Conservation (phyloP, 2,113 vertebrate genomes). For the Lates calcarifer region DNA sequence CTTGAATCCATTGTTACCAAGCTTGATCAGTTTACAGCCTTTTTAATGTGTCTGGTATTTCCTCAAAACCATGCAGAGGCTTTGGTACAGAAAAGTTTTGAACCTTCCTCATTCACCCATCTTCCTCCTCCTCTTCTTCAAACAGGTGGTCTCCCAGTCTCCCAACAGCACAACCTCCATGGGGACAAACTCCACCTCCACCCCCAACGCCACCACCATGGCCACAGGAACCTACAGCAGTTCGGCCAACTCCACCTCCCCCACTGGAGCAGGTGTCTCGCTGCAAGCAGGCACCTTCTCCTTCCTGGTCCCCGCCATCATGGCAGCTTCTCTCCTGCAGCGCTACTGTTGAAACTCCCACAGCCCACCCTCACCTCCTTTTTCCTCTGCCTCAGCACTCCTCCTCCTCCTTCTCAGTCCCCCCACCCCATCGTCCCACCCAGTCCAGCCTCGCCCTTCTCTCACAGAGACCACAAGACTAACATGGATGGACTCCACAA, state of each 20-base stretch:
- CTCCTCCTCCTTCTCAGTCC: too few species aligned
- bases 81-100: background rate
- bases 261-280: constrained; percentile 55
- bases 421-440: constrained; percentile 27
- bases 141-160: constrained; percentile 75
- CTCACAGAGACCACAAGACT: constrained; percentile 71
- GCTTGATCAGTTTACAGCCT: background rate
- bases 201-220: constrained; percentile 66
- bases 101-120: background rate
- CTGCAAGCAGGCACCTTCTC: constrained; percentile 62
- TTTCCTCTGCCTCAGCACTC: constrained; percentile 13
- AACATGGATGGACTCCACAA: constrained; percentile 70
- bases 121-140: background rate
- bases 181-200: constrained; percentile 64
- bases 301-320: constrained; percentile 71
- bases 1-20: background rate
- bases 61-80: too few species aligned
- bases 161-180: constrained; percentile 47
- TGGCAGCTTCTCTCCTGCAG: constrained; percentile 73
- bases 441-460: constrained; percentile 30
- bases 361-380: background rate
- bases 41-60: background rate
- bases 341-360: constrained; percentile 74
- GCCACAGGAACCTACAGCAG: constrained; percentile 57
- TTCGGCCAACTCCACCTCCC: constrained; percentile 65